These are phyloP conservation scores for Aphodius sticticus DNA, from an alignment of 2,888 invertebrate genomes.

Conservation along the genomic window DNA sequence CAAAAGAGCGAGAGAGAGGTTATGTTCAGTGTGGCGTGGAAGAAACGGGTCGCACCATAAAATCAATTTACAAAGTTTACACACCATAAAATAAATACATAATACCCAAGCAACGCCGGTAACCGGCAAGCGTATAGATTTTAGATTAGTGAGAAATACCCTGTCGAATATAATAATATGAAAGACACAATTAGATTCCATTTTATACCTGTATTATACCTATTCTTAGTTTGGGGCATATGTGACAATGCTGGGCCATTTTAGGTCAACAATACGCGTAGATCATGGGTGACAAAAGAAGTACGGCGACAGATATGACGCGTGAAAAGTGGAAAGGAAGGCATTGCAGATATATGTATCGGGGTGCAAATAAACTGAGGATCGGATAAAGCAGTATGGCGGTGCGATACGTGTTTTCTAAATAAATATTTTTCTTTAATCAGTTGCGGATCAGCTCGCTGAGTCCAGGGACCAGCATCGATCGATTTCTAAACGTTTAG, in stretches of 20 bases:
- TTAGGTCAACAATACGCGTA: background rate
- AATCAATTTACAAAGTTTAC: conserved; percentile 50
- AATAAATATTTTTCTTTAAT: conserved; percentile 55
- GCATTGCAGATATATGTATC: conserved; percentile 20
- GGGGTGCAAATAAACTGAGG: background rate
- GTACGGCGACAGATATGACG: conserved; percentile 37
- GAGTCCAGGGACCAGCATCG: background rate
- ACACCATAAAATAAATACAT: conserved; percentile 48
- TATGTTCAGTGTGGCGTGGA: conserved; percentile 7
- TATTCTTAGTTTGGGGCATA: background rate
- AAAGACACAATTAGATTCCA: background rate
- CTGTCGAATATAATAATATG: conserved; percentile 22
- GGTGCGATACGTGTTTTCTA: conserved; percentile 45
- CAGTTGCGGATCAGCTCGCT: conserved; percentile 33
- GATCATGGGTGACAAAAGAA: background rate
- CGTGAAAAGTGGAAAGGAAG: conserved; percentile 46
- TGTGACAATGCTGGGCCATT: background rate
- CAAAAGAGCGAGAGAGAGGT: background rate
- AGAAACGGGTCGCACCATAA: conserved; percentile 40
- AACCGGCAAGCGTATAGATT: conserved; percentile 42
- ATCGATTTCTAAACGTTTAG: conserved; percentile 17
- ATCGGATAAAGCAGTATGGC: background rate
- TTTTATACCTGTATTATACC: background rate
- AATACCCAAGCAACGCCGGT: conserved; percentile 23
- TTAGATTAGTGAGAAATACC: conserved; percentile 45